Evolutionary conservation across 2,888 invertebrate species (phyloP), one percentile per base, ranked within the genome.

Genomic region (Drosophila limbata): DNA sequence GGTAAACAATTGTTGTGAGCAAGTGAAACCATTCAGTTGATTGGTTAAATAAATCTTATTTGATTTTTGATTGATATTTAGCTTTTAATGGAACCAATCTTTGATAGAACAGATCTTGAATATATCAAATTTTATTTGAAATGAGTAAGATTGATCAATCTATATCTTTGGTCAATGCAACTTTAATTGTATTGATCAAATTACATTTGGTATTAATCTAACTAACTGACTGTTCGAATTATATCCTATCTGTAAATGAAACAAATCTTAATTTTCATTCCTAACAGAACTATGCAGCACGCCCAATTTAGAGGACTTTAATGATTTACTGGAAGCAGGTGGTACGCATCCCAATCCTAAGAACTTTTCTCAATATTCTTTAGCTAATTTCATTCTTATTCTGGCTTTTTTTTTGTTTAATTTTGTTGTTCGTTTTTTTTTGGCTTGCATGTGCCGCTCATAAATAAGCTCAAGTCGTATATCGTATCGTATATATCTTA

Each of bases 281-380:
- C 17, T 44, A 28, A 55, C 90, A 87, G 91, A 92, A 69, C 81
- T 90, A 71, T 91, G 91, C 88, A 86, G 85, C 79, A 91, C 93
- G 74, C 92, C 93, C 83, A 92, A 91, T 85, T 92, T 93, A 86
- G 93, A 93, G 90, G 93, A 93, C 91, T 93, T 93, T 88, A 90
- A 91, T 77, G 91, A 93, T 75, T 82, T 91, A 77, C 91, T 93
- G 93, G 93, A 93, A 87, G 83, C 92, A 88, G 92, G 91, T 90
- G 93, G 93, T 93, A 93, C 92, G 93, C 76, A 78, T 59, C 40
- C 45, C 8, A 52, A 13, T 53, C 37, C 52, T 61, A 51, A 60
- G 31, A 67, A 60, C 48, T 73, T 35, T n/a, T 47, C 9, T 45
- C 9, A 19, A 50, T 35, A 35, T 50, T 69, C 42, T 64, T 31